phyloP scores from a whole-genome alignment of 2,888 invertebrate species.

The Caenorhabditis japonica region DNA sequence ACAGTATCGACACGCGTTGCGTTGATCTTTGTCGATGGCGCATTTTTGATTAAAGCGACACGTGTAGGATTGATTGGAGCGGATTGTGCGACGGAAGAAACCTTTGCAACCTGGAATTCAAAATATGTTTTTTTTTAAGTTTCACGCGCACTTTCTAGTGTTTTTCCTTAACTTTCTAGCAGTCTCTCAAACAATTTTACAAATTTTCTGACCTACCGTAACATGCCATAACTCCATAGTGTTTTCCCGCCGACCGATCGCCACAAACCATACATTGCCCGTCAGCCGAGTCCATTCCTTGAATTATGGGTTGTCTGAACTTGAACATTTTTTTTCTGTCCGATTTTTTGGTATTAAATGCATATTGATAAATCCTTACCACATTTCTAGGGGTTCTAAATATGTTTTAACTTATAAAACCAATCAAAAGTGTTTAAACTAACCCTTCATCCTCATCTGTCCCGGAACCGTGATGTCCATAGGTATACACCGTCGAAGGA shows the following conservation, averaged over 20 bases:
- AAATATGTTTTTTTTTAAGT: background rate
- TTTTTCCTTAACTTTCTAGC: no score
- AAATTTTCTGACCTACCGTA: no score
- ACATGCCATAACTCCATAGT: conserved; percentile 75
- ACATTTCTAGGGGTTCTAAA: no score
- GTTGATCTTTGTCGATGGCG: conserved; percentile 74
- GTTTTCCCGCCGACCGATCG: conserved; percentile 74
- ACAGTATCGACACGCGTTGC: conserved; percentile 75
- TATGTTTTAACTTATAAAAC: no score
- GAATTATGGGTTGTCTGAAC: conserved; percentile 32
- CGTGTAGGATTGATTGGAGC: conserved; percentile 70
- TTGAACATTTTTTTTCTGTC: no score
- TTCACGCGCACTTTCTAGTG: no score
- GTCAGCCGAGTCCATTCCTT: conserved; percentile 27
- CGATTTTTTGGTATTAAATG: no score
- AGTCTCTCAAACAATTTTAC: no score
- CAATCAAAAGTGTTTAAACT: background rate
- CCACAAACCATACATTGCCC: conserved; percentile 72
- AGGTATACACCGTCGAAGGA: conserved; percentile 54
- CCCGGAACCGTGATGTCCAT: conserved; percentile 41
- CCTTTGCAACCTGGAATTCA: conserved; percentile 65
- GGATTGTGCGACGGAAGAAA: conserved; percentile 75
- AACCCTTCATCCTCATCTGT: conserved; percentile 43
- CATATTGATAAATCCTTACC: no score
- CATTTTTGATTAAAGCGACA: conserved; percentile 73